A percentile compares a stretch with the other conserved stretches of the same genome.
Conservation (phyloP, 2,888 invertebrate genomes). For the Tridacna crocea region DNA sequence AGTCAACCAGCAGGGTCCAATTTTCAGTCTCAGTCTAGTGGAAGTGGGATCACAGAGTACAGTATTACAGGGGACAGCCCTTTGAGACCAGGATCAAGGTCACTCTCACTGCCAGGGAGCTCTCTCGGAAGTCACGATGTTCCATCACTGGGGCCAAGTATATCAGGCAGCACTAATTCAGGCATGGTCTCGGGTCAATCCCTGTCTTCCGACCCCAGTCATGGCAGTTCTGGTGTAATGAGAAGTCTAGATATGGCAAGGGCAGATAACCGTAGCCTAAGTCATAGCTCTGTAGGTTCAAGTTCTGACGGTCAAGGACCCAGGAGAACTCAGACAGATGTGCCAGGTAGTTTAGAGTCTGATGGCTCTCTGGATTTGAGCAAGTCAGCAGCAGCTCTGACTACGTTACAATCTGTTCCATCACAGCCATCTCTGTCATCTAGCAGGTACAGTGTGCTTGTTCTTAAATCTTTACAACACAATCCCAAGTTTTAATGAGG, state of each 20-base stretch:
- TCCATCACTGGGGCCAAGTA: conserved; percentile 56
- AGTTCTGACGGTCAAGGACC: conserved; percentile 7
- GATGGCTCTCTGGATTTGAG: conserved; percentile 61
- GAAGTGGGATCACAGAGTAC: conserved; percentile 48
- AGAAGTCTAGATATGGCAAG: conserved; percentile 47
- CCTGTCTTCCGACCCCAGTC: conserved; percentile 7
- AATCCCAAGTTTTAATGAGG: too few species aligned
- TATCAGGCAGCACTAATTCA: neutral
- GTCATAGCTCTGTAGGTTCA: conserved; percentile 46
- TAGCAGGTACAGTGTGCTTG: conserved; percentile 29
- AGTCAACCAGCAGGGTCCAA: neutral
- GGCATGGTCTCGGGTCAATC: neutral
- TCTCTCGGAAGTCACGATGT: conserved; percentile 50
- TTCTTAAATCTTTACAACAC: neutral
- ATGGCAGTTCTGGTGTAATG: conserved; percentile 16
- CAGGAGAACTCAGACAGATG: conserved; percentile 5
- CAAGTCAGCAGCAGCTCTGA: conserved; percentile 54
- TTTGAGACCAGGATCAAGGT: conserved; percentile 36
- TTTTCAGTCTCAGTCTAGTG: conserved; percentile 36
- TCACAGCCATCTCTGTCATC: conserved; percentile 30
- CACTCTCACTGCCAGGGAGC: conserved; percentile 41
- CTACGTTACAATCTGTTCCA: conserved; percentile 41
- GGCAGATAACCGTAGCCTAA: conserved; percentile 39
- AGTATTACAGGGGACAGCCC: conserved; percentile 52
- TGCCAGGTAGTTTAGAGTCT: conserved; percentile 34